Evolutionary conservation across 1,140 invertebrate species (phyloP).

Genomic region (Mizuhopecten yessoensis): DNA sequence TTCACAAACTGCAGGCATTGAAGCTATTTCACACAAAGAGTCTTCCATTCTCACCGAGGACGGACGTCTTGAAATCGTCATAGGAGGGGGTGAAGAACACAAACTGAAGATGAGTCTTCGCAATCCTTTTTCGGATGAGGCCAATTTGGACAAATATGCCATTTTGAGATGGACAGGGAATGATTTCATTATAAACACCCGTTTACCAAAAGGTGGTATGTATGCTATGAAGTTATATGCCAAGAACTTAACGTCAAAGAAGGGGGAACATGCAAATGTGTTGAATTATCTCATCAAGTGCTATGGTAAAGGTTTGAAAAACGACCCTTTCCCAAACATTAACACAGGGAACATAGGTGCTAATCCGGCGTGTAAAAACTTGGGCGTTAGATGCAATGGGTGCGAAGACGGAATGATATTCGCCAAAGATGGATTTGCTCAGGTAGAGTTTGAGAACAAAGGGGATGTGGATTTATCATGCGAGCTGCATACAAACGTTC

Average conservation of each 20-base stretch:
- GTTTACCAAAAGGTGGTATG: slow-evolving; percentile 46
- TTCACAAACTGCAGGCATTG: slow-evolving; percentile 29
- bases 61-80: slow-evolving; percentile 53
- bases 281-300: slow-evolving; percentile 61
- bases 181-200: slow-evolving; percentile 57
- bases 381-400: slow-evolving; percentile 48
- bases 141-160: slow-evolving; percentile 56
- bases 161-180: slow-evolving; percentile 54
- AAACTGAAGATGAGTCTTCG: slow-evolving; percentile 53
- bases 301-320: slow-evolving; percentile 47
- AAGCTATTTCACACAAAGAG: slow-evolving; percentile 57
- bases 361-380: slow-evolving; percentile 36
- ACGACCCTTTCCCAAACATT: slow-evolving; percentile 43
- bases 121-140: slow-evolving; percentile 51
- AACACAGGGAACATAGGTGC: slow-evolving; percentile 53
- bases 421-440: slow-evolving; percentile 54
- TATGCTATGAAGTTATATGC: slow-evolving; percentile 59
- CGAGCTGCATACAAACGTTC: slow-evolving; percentile 59
- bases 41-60: slow-evolving; percentile 53
- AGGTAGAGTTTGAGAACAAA: slow-evolving; percentile 56
- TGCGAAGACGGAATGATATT: slow-evolving; percentile 51
- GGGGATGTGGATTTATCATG: slow-evolving; percentile 49
- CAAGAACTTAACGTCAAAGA: background rate
- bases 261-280: slow-evolving; percentile 53
- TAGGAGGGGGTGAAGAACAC: slow-evolving; percentile 49